A percentile compares a stretch with the other conserved stretches of the same genome.
Evolutionary conservation across 2,888 invertebrate genomes (phyloP).

Genomic region (Vanessa cardui): DNA sequence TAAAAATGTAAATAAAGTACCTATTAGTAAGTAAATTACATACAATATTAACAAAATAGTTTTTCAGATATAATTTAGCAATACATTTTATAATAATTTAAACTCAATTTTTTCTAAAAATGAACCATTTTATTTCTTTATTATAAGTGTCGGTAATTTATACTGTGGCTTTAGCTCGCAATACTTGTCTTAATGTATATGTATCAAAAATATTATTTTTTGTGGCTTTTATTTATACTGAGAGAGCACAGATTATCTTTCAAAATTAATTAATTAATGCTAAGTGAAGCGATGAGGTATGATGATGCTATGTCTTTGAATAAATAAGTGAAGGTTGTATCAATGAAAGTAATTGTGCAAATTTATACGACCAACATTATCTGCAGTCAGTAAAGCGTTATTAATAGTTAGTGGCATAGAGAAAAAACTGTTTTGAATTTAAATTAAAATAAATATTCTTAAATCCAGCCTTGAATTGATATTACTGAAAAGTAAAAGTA

Average conservation of each 20-base stretch:
- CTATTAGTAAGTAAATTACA: no score
- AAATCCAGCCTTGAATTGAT: no score
- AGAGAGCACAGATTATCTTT: no score
- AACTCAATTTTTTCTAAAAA: neutral
- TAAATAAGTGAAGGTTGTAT: constrained; percentile 5
- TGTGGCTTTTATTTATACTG: no score
- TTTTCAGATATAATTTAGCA: neutral
- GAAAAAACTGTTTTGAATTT: no score
- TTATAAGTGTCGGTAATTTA: no score
- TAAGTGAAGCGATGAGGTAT: neutral
- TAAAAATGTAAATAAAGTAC: neutral
- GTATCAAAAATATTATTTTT: no score
- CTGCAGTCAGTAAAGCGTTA: neutral
- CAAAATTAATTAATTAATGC: neutral
- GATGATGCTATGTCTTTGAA: neutral
- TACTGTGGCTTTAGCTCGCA: no score
- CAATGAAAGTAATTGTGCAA: constrained; percentile 7
- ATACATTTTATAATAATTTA: neutral
- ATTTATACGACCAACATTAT: neutral
- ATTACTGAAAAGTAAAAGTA: no score
- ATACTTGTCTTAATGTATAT: no score
- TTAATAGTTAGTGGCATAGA: neutral
- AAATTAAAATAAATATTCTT: no score
- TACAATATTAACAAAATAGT: neutral
- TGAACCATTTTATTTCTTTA: neutral